Conservation (phyloP, 2,113 vertebrate genomes). For the Ailurus styani region DNA sequence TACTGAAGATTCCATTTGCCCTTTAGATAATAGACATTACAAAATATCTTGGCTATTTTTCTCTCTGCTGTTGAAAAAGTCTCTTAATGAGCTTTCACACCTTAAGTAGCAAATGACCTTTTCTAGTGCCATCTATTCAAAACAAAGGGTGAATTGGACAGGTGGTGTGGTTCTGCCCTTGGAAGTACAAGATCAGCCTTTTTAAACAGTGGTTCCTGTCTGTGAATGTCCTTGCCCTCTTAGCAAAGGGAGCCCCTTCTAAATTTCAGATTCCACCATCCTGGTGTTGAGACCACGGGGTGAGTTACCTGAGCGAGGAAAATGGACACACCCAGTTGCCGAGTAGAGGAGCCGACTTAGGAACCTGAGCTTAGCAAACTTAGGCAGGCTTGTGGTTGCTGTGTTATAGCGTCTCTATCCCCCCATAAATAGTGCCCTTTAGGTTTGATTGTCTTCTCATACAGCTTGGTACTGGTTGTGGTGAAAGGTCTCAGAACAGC, state of each 20-base stretch:
- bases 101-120: slow-evolving; percentile 40
- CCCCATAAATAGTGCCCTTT: not conserved
- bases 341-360: not conserved
- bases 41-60: slow-evolving; percentile 3
- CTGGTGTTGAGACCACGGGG: not conserved
- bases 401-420: not conserved
- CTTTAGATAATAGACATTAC: slow-evolving; percentile 37
- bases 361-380: fast-evolving
- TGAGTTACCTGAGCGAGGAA: not conserved
- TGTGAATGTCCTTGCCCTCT: not conserved
- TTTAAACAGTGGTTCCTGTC: not conserved
- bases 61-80: slow-evolving; percentile 31
- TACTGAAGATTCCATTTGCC: not conserved
- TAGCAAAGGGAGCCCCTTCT: not conserved
- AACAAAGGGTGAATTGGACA: not conserved
- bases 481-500: not conserved
- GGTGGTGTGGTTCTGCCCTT: not conserved
- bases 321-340: not conserved
- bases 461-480: not conserved
- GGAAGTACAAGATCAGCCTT: not conserved
- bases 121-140: not conserved
- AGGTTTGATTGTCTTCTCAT: not conserved
- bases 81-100: slow-evolving; percentile 54
- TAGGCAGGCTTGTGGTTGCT: not conserved
- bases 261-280: not conserved